Evolutionary conservation across 37 sponge, comb jelly and placozoan species (phyloP), one percentile per base, ranked within the genome.

Genomic region (Ephydatia muelleri): DNA sequence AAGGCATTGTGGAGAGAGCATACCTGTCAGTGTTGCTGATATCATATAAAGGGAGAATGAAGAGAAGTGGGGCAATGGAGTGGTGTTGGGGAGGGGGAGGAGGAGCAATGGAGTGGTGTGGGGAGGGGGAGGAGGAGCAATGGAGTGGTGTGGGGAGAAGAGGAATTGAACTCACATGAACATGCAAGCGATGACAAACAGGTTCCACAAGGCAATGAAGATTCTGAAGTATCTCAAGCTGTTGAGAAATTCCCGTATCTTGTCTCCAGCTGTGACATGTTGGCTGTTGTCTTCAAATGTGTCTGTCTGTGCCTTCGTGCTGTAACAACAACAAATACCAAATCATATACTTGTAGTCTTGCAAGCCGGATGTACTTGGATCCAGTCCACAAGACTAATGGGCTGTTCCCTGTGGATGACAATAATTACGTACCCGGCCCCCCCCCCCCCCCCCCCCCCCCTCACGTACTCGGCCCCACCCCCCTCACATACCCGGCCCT

Each of bases 131-230:
- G 1, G 30, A 14, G 4, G 13, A 2, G 35, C 33, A 36, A 0
- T 2, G 0, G 77, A 38, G 30, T 1, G 22, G 26, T 22, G 28
- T 11, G 28, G 28, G 28, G 13, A 43, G 1, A 14, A 23, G 39
- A 25, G n/a, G 23, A 40, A 64, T 6, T 25, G 30, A 9, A 87
- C 94, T 87, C 71, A 93, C 89, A 96, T 67, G 76, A 96, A 79
- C 96, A 96, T 96, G 66, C 91, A 80, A 28, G 93, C 25, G 26
- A 96, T 91, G 65, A 96, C 70, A 28, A 88, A 30, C 23, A 96
- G 79, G 66, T 96, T 96, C 96, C 96, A 96, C 28, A 96, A 33
- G 34, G 84, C 96, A 81, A 96, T 96, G 85, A 96, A 96, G 28
- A 96, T 88, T n/a, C 96, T 67, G 73, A 93, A 96, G 34, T 93